Percentiles rank a stretch among this genome's conserved stretches.
phyloP scores from a whole-genome alignment of 2,888 invertebrate species.

The Cheilosia vulpina region DNA sequence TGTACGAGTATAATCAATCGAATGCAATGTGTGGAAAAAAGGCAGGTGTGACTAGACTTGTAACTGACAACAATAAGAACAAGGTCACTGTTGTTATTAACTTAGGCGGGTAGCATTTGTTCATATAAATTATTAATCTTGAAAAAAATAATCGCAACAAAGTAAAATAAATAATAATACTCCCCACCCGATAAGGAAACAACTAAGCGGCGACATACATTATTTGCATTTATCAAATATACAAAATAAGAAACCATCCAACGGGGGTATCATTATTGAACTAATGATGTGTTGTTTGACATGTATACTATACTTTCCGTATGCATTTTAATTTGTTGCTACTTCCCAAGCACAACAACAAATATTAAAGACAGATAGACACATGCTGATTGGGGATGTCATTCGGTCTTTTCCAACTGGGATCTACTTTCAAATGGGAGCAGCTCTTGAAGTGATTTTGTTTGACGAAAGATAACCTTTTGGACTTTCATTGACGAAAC shows the following conservation, averaged over 20 bases:
- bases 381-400: neutral
- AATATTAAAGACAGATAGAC: neutral
- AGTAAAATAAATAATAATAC: neutral
- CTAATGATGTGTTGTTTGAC: neutral
- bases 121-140: neutral
- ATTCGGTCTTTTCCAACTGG: neutral
- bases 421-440: neutral
- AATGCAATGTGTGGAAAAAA: neutral
- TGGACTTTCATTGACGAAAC: slow-evolving; percentile 34
- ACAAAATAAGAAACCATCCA: neutral
- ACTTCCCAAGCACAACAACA: neutral
- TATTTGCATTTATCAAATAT: neutral
- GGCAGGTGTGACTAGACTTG: slow-evolving; percentile 55
- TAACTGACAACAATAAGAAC: slow-evolving; percentile 48
- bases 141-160: neutral
- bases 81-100: slow-evolving; percentile 30
- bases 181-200: neutral
- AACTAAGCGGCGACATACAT: neutral
- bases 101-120: neutral
- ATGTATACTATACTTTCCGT: neutral
- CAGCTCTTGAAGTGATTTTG: neutral
- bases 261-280: neutral
- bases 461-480: slow-evolving; percentile 47
- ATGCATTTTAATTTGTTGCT: neutral
- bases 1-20: no score